Conservation (phyloP, 2,888 invertebrate genomes). For the Leistus spinibarbis region DNA sequence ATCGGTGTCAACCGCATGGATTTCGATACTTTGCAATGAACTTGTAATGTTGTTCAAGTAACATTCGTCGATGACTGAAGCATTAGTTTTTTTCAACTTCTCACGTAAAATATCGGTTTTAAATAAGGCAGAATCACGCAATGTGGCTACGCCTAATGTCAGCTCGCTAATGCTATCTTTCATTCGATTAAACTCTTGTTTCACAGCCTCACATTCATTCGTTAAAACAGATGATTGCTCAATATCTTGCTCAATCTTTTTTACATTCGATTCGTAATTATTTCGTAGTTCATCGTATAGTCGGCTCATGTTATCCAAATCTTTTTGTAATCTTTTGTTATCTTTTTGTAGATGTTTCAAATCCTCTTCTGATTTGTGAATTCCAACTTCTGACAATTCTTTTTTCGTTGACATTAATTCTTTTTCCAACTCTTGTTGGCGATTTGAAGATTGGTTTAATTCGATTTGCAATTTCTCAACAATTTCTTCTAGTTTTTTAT, state of each 20-base stretch:
- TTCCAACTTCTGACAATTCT: conserved; percentile 2
- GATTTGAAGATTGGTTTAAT: conserved; percentile 1
- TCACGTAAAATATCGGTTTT: conserved; percentile 19
- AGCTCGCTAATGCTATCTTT: not conserved
- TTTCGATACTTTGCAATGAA: conserved; percentile 21
- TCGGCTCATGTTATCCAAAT: conserved; percentile 26
- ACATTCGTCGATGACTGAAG: not conserved
- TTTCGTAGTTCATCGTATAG: conserved; percentile 16
- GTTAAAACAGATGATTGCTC: not conserved
- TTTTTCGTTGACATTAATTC: conserved; percentile 8
- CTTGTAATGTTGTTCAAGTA: conserved; percentile 6
- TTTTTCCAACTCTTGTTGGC: conserved; percentile 21
- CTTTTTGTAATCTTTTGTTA: conserved; percentile 28
- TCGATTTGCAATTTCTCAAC: conserved; percentile 34
- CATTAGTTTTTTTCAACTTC: conserved; percentile 1
- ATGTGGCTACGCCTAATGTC: not conserved
- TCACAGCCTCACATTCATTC: conserved; percentile 10
- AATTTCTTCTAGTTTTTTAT: conserved; percentile 41
- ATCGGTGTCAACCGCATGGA: not conserved
- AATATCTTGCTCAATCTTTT: conserved; percentile 16
- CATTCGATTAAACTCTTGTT: conserved; percentile 10
- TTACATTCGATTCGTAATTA: conserved; percentile 17
- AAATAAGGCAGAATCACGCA: not conserved
- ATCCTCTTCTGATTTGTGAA: conserved; percentile 3
- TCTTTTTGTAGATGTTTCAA: conserved; percentile 24